Evolutionary conservation across 2,113 vertebrate genomes (phyloP).

Genomic region (Eurypyga helias): DNA sequence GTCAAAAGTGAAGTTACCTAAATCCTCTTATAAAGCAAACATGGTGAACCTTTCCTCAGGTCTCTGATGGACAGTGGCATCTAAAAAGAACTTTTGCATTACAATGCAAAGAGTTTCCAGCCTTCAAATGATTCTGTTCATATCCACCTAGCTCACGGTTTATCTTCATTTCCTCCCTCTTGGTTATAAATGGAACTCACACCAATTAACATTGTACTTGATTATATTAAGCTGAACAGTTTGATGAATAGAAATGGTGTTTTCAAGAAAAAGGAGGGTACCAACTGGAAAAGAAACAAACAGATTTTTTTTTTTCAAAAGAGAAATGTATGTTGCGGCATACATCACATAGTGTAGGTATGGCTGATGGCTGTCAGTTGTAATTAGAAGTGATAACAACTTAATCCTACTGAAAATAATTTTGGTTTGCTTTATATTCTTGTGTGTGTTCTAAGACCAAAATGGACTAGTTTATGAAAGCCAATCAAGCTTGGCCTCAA

Average conservation of each 20-base stretch:
- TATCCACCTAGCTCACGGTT: neutral
- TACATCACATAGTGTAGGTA: neutral
- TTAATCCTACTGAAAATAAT: neutral
- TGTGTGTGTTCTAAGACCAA: neutral
- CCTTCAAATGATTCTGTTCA: neutral
- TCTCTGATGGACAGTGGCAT: neutral
- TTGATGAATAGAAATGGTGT: neutral
- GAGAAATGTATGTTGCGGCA: neutral
- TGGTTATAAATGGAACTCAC: neutral
- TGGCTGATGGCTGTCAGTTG: neutral
- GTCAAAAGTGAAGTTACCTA: neutral
- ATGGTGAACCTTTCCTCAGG: neutral
- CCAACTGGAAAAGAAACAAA: neutral
- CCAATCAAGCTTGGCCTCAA: neutral
- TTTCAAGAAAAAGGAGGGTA: neutral
- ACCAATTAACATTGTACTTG: neutral
- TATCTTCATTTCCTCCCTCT: neutral
- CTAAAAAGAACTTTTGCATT: neutral
- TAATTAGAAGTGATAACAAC: neutral
- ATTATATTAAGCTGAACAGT: neutral
- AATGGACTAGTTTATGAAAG: neutral
- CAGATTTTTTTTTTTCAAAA: neutral
- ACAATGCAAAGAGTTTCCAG: neutral
- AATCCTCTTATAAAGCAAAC: neutral
- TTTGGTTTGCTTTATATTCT: neutral